Conservation (phyloP, 2,797 vertebrate genomes). For the Forpus xanthops region DNA sequence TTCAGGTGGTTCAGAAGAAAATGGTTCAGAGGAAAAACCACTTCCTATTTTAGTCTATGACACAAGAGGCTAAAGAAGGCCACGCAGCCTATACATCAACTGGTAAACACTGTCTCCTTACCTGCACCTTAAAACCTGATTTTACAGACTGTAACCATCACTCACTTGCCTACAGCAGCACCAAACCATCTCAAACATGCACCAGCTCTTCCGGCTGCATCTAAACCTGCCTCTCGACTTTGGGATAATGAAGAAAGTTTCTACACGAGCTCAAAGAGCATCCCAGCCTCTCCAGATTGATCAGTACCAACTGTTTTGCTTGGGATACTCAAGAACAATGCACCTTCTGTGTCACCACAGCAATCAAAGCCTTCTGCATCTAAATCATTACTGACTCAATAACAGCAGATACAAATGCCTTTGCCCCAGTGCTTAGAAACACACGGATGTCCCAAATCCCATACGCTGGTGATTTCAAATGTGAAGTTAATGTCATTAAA, state of each 20-base stretch:
- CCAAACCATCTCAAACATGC: not conserved
- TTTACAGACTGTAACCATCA: not conserved
- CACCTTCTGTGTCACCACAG: not conserved
- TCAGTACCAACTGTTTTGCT: not conserved
- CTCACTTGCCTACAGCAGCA: not conserved
- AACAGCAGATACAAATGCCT: not conserved
- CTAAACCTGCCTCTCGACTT: not conserved
- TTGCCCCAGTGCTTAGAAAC: not conserved
- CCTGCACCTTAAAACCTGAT: not conserved
- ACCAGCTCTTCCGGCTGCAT: not conserved
- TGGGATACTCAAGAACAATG: not conserved
- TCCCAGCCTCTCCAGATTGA: not conserved
- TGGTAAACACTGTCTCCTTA: not conserved
- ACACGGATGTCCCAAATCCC: not conserved
- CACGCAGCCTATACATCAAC: not conserved
- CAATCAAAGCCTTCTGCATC: not conserved
- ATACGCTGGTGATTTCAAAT: not conserved
- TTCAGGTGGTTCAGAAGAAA: not conserved
- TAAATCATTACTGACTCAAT: not conserved
- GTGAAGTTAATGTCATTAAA: not conserved
- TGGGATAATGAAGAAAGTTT: not conserved
- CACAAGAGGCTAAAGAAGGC: not conserved
- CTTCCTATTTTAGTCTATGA: not conserved
- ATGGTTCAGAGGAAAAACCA: not conserved
- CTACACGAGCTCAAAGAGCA: fast-evolving